A percentile compares a stretch with the other conserved stretches of the same genome.
Conservation (phyloP, 2,888 invertebrate genomes). For the Hoplodrina ambigua region DNA sequence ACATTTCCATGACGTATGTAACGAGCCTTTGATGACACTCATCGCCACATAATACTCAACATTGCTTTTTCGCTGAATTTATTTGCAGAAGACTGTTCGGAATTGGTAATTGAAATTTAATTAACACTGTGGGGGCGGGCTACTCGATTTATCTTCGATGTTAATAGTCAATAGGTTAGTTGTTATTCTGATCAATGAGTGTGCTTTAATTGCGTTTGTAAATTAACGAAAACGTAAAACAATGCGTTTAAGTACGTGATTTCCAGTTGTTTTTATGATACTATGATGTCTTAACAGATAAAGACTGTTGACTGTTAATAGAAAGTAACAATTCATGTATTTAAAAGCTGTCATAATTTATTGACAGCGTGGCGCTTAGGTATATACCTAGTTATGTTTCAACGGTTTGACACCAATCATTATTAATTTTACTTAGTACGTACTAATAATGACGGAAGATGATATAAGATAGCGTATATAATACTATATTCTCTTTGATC, state of each 20-base stretch:
- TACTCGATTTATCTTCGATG: conserved; percentile 40
- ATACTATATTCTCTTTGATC: neutral
- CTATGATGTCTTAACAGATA: neutral
- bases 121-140: conserved; percentile 37
- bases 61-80: conserved; percentile 49
- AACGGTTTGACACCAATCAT: conserved; percentile 1
- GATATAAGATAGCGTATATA: neutral
- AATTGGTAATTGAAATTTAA: conserved; percentile 57
- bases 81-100: conserved; percentile 40
- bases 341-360: no score
- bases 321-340: no score
- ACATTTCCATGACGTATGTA: conserved; percentile 65
- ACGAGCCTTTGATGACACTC: conserved; percentile 68
- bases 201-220: neutral
- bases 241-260: neutral
- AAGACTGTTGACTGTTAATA: neutral
- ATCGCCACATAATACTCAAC: conserved; percentile 50
- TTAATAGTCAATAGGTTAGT: conserved; percentile 31
- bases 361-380: neutral
- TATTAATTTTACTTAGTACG: conserved; percentile 12
- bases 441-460: neutral
- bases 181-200: conserved; percentile 26
- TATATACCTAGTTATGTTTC: neutral
- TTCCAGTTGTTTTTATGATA: neutral
- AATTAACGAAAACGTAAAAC: conserved; percentile 11